Conservation (phyloP, 2,888 invertebrate species). For the Pachliopta kotzebuea region DNA sequence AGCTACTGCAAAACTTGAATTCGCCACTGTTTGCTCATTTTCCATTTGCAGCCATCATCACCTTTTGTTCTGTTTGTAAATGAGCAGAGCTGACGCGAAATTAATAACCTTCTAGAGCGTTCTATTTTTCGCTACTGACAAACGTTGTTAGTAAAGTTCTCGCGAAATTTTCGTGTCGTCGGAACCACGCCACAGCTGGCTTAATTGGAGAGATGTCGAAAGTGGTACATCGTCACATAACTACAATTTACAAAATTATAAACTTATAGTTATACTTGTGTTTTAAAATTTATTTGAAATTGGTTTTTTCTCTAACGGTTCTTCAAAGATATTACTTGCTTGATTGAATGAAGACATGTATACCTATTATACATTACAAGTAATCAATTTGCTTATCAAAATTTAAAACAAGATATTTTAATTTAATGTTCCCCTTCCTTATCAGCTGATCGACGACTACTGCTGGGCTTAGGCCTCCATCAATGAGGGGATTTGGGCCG, state of each 20-base stretch:
- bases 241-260: not conserved
- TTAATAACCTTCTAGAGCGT: constrained; percentile 3
- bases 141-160: constrained; percentile 1
- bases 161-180: not conserved
- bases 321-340: too few relatives aligned
- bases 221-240: not conserved
- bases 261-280: not conserved
- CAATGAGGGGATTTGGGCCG: too few relatives aligned
- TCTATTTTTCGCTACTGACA: constrained; percentile 1
- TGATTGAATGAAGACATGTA: too few relatives aligned
- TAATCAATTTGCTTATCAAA: too few relatives aligned
- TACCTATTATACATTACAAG: too few relatives aligned
- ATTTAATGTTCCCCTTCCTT: too few relatives aligned
- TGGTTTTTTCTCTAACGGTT: too few relatives aligned
- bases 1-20: not conserved
- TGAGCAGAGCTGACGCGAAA: constrained; percentile 2
- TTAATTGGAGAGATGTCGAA: not conserved
- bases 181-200: not conserved
- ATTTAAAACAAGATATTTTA: too few relatives aligned
- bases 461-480: too few relatives aligned
- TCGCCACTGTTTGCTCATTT: constrained; percentile 4
- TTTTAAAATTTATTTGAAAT: too few relatives aligned
- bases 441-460: too few relatives aligned
- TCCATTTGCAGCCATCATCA: constrained; percentile 1
- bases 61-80: constrained; percentile 2